Conservation (phyloP, 1,140 invertebrate species). For the Drosophila pectinifera region DNA sequence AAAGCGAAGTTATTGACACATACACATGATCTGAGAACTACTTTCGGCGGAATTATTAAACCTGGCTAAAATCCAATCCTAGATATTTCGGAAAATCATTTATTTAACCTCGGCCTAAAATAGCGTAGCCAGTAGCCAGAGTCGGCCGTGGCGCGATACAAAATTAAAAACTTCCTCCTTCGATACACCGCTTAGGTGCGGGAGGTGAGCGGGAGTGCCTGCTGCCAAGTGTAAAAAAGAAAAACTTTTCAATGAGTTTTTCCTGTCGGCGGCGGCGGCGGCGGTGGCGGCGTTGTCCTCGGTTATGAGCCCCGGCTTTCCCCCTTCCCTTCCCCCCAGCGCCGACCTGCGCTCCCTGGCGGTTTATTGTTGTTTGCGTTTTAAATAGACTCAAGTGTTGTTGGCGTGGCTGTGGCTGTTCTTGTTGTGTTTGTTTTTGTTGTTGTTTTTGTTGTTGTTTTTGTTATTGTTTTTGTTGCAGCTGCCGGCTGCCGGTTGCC, state of each 20-base stretch:
- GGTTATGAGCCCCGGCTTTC: slow-evolving; percentile 67
- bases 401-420: slow-evolving; percentile 51
- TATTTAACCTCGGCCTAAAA: background rate
- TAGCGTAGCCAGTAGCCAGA: slow-evolving; percentile 21
- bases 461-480: slow-evolving; percentile 34
- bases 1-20: background rate
- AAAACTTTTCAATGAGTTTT: slow-evolving; percentile 85
- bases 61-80: background rate
- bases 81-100: background rate
- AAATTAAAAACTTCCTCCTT: slow-evolving; percentile 84
- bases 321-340: slow-evolving; percentile 12
- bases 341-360: slow-evolving; percentile 12
- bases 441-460: too few species aligned
- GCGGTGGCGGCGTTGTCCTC: slow-evolving; percentile 45
- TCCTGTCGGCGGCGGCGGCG: slow-evolving; percentile 68
- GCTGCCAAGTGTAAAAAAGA: slow-evolving; percentile 77
- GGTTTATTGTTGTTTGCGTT: slow-evolving; percentile 81
- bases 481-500: slow-evolving; percentile 72
- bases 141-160: slow-evolving; percentile 60
- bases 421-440: slow-evolving; percentile 16
- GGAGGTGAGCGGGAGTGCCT: slow-evolving; percentile 1
- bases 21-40: background rate
- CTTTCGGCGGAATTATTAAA: too few species aligned
- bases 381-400: slow-evolving; percentile 79
- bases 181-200: slow-evolving; percentile 59